phyloP scores from a whole-genome alignment of 2,797 vertebrate species.

The Pseudomugil tenellus region DNA sequence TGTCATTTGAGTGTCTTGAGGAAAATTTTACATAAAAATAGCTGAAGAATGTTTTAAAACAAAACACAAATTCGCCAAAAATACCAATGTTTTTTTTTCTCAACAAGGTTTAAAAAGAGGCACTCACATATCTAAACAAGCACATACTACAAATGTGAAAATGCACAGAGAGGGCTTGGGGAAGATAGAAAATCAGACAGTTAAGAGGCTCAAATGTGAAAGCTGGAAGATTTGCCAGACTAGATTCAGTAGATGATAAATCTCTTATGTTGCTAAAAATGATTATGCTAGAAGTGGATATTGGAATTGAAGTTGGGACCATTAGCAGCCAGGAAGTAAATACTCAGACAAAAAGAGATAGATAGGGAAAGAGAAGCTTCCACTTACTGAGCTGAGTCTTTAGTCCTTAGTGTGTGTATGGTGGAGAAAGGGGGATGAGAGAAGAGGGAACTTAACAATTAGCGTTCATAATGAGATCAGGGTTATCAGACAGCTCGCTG shows the following conservation, averaged over 20 bases:
- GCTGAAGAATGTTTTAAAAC: no score
- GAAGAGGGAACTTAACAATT: constrained; percentile 76
- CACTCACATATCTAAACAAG: no score
- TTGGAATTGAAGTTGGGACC: constrained; percentile 57
- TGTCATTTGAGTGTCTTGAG: constrained; percentile 7
- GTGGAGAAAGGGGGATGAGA: constrained; percentile 44
- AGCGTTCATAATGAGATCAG: constrained; percentile 81
- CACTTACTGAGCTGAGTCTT: constrained; percentile 42
- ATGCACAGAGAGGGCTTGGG: neutral
- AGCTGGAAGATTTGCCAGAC: constrained; percentile 55
- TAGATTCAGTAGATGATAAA: constrained; percentile 62
- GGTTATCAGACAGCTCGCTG: constrained; percentile 79
- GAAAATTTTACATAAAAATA: no score
- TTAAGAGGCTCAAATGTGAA: constrained; percentile 56
- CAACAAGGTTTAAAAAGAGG: no score
- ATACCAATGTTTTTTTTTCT: no score
- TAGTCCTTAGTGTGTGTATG: constrained; percentile 46
- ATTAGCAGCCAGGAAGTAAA: constrained; percentile 76
- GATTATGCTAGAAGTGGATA: constrained; percentile 72
- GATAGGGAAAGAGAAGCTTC: constrained; percentile 29
- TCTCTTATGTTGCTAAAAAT: constrained; percentile 67
- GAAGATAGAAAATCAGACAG: constrained; percentile 37
- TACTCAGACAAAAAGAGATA: constrained; percentile 43
- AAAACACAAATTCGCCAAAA: no score
- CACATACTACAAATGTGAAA: constrained; percentile 2